Percentiles rank a stretch among this genome's conserved stretches.
phyloP scores from a whole-genome alignment of 2,797 vertebrate genomes.

The Diplodus puntazzo region DNA sequence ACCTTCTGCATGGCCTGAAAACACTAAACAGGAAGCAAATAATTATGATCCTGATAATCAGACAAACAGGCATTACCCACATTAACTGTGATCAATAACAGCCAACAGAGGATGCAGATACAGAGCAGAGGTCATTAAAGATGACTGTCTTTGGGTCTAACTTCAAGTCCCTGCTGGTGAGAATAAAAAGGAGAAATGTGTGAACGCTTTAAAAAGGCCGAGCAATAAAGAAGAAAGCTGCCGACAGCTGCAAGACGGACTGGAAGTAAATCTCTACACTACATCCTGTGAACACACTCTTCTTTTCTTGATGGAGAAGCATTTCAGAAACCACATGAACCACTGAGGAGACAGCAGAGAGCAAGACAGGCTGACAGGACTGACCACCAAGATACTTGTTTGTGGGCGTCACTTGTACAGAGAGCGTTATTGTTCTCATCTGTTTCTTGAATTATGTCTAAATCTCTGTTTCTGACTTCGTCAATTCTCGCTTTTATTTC shows the following conservation, averaged over 20 bases:
- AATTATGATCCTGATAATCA: neutral
- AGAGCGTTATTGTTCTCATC: too few relatives aligned
- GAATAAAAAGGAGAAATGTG: conserved; percentile 21
- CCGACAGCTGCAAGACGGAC: conserved; percentile 8
- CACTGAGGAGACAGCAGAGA: conserved; percentile 2
- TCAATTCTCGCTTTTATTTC: too few relatives aligned
- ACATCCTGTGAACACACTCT: conserved; percentile 12
- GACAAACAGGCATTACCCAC: neutral
- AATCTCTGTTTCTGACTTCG: too few relatives aligned
- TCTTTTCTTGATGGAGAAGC: conserved; percentile 12
- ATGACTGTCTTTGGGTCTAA: conserved; percentile 4
- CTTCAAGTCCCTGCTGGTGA: conserved; percentile 21
- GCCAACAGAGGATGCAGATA: neutral
- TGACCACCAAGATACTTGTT: too few relatives aligned
- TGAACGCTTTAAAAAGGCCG: conserved; percentile 24
- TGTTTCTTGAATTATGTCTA: too few relatives aligned
- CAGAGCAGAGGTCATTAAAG: conserved; percentile 13
- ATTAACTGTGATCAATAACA: conserved; percentile 15
- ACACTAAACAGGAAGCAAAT: neutral
- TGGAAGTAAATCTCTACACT: neutral
- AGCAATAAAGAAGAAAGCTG: conserved; percentile 42
- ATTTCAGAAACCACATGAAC: conserved; percentile 37
- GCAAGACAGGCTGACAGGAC: too few relatives aligned
- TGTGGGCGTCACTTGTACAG: too few relatives aligned
- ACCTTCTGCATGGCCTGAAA: neutral